Conservation (phyloP, 2,113 vertebrate genomes). For the Sinocyclocheilus rhinocerous region DNA sequence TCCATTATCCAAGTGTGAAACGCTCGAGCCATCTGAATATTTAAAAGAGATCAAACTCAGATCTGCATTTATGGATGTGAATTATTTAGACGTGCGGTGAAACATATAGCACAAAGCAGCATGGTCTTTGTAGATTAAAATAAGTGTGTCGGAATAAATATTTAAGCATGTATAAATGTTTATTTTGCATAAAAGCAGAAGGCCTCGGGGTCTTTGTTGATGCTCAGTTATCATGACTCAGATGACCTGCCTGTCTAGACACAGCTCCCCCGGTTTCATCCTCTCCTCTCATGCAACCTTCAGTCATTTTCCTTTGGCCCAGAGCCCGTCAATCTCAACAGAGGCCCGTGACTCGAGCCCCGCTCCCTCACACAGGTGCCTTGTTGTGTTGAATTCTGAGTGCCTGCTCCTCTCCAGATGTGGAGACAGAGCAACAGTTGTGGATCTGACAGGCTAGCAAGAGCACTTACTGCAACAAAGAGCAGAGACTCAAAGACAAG, state of each 20-base stretch:
- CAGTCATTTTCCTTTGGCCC: slow-evolving; percentile 19
- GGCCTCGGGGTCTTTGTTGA: background rate
- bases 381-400: slow-evolving; percentile 19
- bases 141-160: background rate
- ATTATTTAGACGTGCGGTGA: slow-evolving; percentile 43
- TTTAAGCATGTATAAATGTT: slow-evolving; percentile 13
- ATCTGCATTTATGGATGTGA: slow-evolving; percentile 34
- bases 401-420: slow-evolving; percentile 3
- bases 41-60: slow-evolving; percentile 46
- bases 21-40: slow-evolving; percentile 41
- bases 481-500: slow-evolving; percentile 39
- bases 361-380: background rate
- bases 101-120: slow-evolving; percentile 28
- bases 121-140: slow-evolving; percentile 30
- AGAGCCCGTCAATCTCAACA: slow-evolving; percentile 28
- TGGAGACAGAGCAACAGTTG: slow-evolving; percentile 34
- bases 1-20: slow-evolving; percentile 22
- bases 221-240: slow-evolving; percentile 19
- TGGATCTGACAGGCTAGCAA: slow-evolving; percentile 35
- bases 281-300: slow-evolving; percentile 31
- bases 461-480: slow-evolving; percentile 45
- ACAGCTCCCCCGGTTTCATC: slow-evolving; percentile 18
- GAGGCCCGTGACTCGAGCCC: slow-evolving; percentile 15
- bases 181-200: background rate
- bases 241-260: slow-evolving; percentile 31